phyloP scores from a whole-genome alignment of 1,140 invertebrate species.

The Eumaeus atala region DNA sequence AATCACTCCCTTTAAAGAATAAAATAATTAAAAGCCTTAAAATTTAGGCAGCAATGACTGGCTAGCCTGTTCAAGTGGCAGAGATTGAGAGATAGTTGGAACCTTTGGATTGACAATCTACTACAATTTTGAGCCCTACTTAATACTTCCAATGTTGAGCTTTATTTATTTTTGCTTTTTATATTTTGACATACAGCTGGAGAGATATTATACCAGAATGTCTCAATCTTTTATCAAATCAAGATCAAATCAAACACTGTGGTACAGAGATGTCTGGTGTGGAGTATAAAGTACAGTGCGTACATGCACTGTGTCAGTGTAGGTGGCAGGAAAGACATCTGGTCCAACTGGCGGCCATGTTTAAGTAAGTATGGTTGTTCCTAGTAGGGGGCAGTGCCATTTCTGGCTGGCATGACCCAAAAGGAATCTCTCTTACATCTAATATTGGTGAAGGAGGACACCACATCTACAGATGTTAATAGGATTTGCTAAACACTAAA shows the following conservation, averaged over 20 bases:
- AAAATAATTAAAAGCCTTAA: too few species aligned
- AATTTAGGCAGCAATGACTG: too few species aligned
- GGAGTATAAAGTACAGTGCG: constrained; percentile 50
- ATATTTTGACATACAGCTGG: constrained; percentile 38
- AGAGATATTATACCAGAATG: constrained; percentile 52
- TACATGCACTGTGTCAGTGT: constrained; percentile 49
- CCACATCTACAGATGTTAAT: too few species aligned
- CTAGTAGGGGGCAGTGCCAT: neutral
- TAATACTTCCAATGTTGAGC: neutral
- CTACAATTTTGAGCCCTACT: neutral
- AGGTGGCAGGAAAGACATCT: constrained; percentile 50
- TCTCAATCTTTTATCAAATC: constrained; percentile 33
- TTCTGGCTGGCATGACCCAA: too few species aligned
- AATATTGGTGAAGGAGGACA: too few species aligned
- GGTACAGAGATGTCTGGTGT: constrained; percentile 40
- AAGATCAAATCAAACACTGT: constrained; percentile 40
- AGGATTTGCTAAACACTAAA: too few species aligned
- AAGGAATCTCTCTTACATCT: too few species aligned
- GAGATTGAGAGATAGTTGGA: neutral
- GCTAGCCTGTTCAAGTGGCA: neutral
- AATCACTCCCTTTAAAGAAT: too few species aligned
- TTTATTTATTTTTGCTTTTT: neutral
- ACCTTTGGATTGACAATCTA: too few species aligned
- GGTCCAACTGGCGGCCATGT: constrained; percentile 56
- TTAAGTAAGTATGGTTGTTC: constrained; percentile 41